Evolutionary conservation across 2,888 invertebrate species (phyloP), one percentile per base, ranked within the genome.

Genomic region (Aphidoletes aphidimyza): DNA sequence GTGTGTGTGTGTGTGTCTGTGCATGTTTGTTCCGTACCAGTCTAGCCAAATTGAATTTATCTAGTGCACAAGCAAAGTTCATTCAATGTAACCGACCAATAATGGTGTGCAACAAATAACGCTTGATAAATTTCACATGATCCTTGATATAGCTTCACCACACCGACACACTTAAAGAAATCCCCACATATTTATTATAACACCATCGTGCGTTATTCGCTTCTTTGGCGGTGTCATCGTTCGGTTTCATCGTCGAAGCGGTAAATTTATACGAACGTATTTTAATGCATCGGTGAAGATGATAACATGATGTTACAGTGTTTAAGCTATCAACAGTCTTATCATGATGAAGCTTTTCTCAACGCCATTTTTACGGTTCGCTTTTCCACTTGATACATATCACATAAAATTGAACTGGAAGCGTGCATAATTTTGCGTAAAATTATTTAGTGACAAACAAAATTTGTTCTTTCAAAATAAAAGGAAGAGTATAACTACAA

Each of bases 21-120:
- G 69, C 69, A 69, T 14, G n/a, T 69, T 69, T 11, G 47, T 69
- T 14, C 1, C 69, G 69, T 14, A 30, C 54, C n/a, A n/a, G 54
- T 54, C 54, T 54, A 69, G 69, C 69, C 69, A 69, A 69, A 69
- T 69, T 69, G 69, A 69, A 69, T 69, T 30, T 69, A 54, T 54
- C 54, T 54, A 11, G 47, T 14, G 47, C 11, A 17, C 11, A 47
- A 17, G 69, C 14, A 69, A 34, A 69, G 30, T 69, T 69, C 69
- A 34, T 69, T 69, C 34, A 14, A 69, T n/a, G 30, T 14, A 69
- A 69, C 26, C 69, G 69, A 69, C 69, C 69, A 69, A 69, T 30
- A 14, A 30, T 30, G 69, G 22, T 30, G 30, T 69, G 69, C 34
- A 69, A 69, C 69, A 69, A 69, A 69, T 69, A 69, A 69, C 34